Percentiles rank a stretch among this genome's conserved stretches.
These are phyloP conservation scores for Ecliptopera silaceata DNA, from an alignment of 2,888 invertebrate genomes.

Conservation along the genomic window DNA sequence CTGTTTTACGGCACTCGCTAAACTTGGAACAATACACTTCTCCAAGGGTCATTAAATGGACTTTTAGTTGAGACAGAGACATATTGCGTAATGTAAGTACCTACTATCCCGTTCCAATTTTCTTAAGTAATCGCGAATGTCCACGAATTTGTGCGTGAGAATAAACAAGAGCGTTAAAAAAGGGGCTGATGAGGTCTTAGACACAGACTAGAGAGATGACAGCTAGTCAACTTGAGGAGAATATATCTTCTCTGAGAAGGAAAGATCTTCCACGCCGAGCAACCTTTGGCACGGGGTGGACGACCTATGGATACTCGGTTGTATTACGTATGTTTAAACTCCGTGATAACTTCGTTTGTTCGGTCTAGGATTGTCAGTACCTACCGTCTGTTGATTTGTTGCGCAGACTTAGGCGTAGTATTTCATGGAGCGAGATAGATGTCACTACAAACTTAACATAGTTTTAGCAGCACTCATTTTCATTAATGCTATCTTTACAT, in stretches of 20 bases:
- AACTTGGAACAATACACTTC: constrained; percentile 29
- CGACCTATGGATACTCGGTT: too few relatives aligned
- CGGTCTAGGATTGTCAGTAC: too few relatives aligned
- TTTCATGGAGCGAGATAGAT: too few relatives aligned
- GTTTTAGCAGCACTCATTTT: too few relatives aligned
- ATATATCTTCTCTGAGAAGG: not conserved
- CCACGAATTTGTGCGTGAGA: constrained; percentile 62
- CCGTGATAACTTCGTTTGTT: too few relatives aligned
- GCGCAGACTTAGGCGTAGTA: too few relatives aligned
- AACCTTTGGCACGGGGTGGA: too few relatives aligned
- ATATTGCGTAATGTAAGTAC: constrained; percentile 50
- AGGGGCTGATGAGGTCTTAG: constrained; percentile 42
- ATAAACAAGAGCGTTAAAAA: constrained; percentile 72
- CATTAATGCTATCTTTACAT: too few relatives aligned
- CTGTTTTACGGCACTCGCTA: not conserved
- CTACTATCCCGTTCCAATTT: constrained; percentile 65
- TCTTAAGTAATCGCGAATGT: constrained; percentile 71
- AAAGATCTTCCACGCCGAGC: too few relatives aligned
- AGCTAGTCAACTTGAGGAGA: not conserved
- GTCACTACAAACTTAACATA: too few relatives aligned
- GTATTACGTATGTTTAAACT: too few relatives aligned
- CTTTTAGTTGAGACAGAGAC: constrained; percentile 51
- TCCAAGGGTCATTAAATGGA: constrained; percentile 42
- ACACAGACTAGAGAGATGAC: not conserved
- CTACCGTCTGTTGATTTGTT: too few relatives aligned